Evolutionary conservation across 2,113 vertebrate species (phyloP).

Genomic region (Pomatorhinus ruficollis): DNA sequence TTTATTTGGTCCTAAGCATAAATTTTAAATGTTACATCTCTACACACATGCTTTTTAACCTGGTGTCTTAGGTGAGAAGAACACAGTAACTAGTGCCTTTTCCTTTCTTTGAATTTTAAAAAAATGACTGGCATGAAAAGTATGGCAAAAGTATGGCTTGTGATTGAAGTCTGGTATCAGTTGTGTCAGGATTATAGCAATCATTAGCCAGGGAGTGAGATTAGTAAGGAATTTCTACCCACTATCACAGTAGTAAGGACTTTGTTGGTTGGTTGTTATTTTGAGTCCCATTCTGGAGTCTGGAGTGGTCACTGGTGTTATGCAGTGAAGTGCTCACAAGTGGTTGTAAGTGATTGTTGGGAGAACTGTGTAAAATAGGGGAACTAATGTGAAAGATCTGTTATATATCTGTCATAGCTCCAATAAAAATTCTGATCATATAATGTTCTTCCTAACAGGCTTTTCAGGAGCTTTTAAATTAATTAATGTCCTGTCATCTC

Average conservation of each 20-base stretch:
- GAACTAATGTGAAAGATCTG: neutral
- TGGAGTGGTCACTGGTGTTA: neutral
- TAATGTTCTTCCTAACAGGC: neutral
- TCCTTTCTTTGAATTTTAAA: neutral
- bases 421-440: neutral
- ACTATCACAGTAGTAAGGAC: neutral
- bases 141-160: neutral
- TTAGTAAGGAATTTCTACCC: neutral
- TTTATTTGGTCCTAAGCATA: neutral
- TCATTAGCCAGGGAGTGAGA: neutral
- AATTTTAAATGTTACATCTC: neutral
- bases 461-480: neutral
- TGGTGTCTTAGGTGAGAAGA: neutral
- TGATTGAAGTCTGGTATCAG: neutral
- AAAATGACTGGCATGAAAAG: neutral
- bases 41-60: neutral
- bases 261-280: neutral
- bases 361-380: neutral
- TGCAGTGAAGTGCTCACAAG: neutral
- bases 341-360: neutral
- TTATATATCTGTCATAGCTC: neutral
- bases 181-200: neutral
- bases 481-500: neutral
- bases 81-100: neutral
- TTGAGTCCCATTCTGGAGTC: neutral